Percentiles rank a stretch among this genome's conserved stretches.
These are phyloP conservation scores for Lacerta agilis DNA, from an alignment of 2,797 vertebrate species.

Conservation along the genomic window DNA sequence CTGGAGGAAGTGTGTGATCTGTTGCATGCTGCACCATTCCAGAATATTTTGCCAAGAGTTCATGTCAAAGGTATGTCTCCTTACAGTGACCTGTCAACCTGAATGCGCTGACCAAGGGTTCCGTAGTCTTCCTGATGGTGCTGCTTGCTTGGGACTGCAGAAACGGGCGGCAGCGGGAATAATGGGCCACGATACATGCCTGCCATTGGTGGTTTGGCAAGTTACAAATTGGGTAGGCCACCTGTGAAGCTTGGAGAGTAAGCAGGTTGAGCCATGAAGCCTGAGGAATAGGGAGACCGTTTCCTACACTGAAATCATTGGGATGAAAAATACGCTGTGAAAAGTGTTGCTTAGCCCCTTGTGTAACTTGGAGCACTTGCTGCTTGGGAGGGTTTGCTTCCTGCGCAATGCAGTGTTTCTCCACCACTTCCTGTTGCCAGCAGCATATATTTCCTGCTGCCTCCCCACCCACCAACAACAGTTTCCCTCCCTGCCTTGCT, in stretches of 20 bases:
- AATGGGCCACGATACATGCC: background rate
- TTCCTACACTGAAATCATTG: background rate
- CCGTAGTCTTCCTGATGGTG: background rate
- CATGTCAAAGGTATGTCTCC: slow-evolving; percentile 92
- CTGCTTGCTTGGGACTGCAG: background rate
- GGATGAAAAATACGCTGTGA: no score
- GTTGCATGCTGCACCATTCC: slow-evolving; percentile 95
- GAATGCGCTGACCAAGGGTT: background rate
- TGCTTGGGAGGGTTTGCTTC: background rate
- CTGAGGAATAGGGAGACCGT: no score
- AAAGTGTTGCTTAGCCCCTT: background rate
- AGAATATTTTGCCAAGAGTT: slow-evolving; percentile 96
- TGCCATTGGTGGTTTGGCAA: background rate
- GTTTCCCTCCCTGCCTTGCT: no score
- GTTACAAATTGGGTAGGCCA: background rate
- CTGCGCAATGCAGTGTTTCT: background rate
- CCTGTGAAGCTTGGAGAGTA: background rate
- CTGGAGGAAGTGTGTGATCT: slow-evolving; percentile 98
- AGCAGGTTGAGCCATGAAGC: background rate
- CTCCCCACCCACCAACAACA: background rate
- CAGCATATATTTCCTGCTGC: background rate
- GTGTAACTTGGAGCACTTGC: background rate
- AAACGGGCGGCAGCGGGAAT: background rate
- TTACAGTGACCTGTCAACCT: background rate
- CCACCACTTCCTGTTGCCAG: background rate